phyloP scores from a whole-genome alignment of 2,113 vertebrate genomes.

The Taurulus bubalis region DNA sequence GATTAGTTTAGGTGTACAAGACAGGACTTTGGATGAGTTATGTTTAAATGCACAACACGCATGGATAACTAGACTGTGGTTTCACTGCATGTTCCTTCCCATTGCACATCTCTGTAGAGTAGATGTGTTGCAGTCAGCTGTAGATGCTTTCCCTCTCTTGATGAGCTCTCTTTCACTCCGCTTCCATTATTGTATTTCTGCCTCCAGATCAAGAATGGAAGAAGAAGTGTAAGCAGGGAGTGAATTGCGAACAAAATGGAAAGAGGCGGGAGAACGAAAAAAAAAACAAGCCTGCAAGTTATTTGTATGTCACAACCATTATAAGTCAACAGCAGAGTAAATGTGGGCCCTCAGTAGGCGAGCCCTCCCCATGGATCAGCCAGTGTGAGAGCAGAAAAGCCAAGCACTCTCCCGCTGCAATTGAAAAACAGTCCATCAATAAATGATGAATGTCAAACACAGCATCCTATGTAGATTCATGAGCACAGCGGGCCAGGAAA shows the following conservation, averaged over 20 bases:
- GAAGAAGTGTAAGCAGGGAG: conserved; percentile 31
- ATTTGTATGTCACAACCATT: conserved; percentile 71
- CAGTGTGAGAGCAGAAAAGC: conserved; percentile 67
- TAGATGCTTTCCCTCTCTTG: neutral
- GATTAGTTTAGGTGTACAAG: conserved; percentile 58
- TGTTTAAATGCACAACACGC: conserved; percentile 26
- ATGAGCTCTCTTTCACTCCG: neutral
- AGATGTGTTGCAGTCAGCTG: conserved; percentile 1
- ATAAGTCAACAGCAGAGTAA: conserved; percentile 73
- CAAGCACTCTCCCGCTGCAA: conserved; percentile 75
- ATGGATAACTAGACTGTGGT: neutral
- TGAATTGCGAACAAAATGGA: conserved; percentile 34
- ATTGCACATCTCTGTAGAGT: neutral
- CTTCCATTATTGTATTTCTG: conserved; percentile 28
- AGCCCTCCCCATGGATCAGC: conserved; percentile 56
- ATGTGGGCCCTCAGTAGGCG: conserved; percentile 63
- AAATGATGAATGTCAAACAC: conserved; percentile 86
- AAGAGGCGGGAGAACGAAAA: neutral
- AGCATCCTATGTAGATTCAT: conserved; percentile 68
- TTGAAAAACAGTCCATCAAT: conserved; percentile 82
- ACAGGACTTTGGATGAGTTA: conserved; percentile 13
- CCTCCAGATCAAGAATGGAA: conserved; percentile 15
- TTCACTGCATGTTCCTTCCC: neutral
- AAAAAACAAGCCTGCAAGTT: conserved; percentile 48
- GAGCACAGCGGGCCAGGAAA: conserved; percentile 64